Evolutionary conservation across 1,140 invertebrate genomes (phyloP).

Genomic region (Diorhabda elongata): DNA sequence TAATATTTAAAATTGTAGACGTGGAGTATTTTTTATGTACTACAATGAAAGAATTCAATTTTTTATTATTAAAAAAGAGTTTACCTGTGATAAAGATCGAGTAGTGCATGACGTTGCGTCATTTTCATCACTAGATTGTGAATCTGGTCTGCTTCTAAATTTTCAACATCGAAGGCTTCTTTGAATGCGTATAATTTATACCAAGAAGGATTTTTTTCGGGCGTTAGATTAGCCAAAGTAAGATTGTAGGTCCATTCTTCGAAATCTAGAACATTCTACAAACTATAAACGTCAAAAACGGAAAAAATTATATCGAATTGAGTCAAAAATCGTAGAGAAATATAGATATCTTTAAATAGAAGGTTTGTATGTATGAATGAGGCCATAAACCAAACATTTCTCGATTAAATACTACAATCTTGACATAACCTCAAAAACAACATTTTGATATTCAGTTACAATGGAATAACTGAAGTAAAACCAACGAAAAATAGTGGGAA

Average conservation of each 20-base stretch:
- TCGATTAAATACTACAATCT: too few relatives aligned
- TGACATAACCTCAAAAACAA: too few relatives aligned
- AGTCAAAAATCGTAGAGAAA: too few relatives aligned
- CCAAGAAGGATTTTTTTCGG: constrained; percentile 52
- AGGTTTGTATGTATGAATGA: too few relatives aligned
- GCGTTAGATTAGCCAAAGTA: constrained; percentile 65
- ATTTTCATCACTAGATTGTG: constrained; percentile 51
- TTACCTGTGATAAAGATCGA: constrained; percentile 39
- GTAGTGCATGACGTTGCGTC: constrained; percentile 42
- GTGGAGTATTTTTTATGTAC: background rate
- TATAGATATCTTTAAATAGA: too few relatives aligned
- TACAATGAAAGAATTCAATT: too few relatives aligned
- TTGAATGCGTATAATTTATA: constrained; percentile 65
- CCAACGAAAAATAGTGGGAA: background rate
- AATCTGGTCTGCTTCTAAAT: constrained; percentile 50
- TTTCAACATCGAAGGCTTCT: constrained; percentile 56
- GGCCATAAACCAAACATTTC: too few relatives aligned
- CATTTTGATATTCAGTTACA: too few relatives aligned
- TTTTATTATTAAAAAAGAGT: constrained; percentile 2
- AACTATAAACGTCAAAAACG: too few relatives aligned
- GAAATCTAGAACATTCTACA: constrained; percentile 62
- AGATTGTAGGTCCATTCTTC: constrained; percentile 75
- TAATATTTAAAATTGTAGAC: background rate
- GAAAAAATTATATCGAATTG: too few relatives aligned
- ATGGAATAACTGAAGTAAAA: background rate